Evolutionary conservation across 1,140 invertebrate species (phyloP).

Genomic region (Delia radicum): DNA sequence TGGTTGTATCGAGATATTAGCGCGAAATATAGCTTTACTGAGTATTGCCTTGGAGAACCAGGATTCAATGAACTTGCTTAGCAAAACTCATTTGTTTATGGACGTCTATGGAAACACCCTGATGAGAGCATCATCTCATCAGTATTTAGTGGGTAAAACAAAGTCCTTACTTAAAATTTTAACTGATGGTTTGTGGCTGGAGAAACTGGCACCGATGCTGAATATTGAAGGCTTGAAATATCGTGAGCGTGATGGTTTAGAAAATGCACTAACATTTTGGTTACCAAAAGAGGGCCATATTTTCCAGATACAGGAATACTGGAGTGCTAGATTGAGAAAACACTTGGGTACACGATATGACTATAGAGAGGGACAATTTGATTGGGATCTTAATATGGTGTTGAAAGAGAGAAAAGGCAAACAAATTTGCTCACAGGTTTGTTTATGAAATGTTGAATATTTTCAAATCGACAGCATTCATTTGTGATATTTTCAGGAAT

Average conservation of each 20-base stretch:
- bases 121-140: constrained; percentile 71
- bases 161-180: constrained; percentile 66
- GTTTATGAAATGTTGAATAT: not conserved
- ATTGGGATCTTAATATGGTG: constrained; percentile 90
- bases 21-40: constrained; percentile 73
- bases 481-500: constrained; percentile 59
- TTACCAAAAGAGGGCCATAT: constrained; percentile 61
- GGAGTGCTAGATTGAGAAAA: constrained; percentile 70
- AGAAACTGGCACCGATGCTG: constrained; percentile 64
- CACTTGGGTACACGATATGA: constrained; percentile 74
- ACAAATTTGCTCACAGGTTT: constrained; percentile 62
- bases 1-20: constrained; percentile 72
- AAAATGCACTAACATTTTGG: constrained; percentile 81
- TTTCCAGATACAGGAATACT: constrained; percentile 70
- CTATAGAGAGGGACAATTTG: constrained; percentile 74
- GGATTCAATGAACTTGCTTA: constrained; percentile 66
- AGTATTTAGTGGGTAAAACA: constrained; percentile 69
- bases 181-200: constrained; percentile 67
- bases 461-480: not conserved
- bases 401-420: constrained; percentile 63
- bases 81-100: constrained; percentile 73
- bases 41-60: constrained; percentile 68
- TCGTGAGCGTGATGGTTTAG: constrained; percentile 78
- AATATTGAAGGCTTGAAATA: constrained; percentile 70
- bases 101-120: constrained; percentile 79